Base-by-base conservation (phyloP, 2,888 invertebrate genomes). In the Sycophila texana region DNA sequence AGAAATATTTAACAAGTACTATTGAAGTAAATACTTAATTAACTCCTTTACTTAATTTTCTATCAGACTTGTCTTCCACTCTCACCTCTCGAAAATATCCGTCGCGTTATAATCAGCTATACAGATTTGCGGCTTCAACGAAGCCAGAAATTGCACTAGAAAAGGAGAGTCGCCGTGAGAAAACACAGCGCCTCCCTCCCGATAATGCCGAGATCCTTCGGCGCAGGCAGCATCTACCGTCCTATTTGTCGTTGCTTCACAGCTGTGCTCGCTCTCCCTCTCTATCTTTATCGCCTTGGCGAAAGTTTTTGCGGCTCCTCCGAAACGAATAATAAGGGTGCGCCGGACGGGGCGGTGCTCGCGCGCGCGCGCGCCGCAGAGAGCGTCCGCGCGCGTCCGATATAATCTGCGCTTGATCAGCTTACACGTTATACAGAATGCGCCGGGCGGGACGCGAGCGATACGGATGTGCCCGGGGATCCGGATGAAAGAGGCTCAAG, bases 401-500 rank as follows among this genome's bases (percentile, higher is more conserved):
- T 89, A 89, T 89, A 89, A 89, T 89, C 89, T 87, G 87, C 86
- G 87, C 86, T 87, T 90, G 88, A 90, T 90, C 89, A 90, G 90
- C 90, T 90, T 90, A 90, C 88, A 89, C 85, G 86, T 85, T 86
- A 87, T 86, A 86, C 87, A 84, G 85, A 83, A 82, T 83, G 83
- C 83, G 79, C 81, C 73, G 82, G 83, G 58, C 20, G 55, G 61
- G 47, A 63, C 67, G 71, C 39, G 55, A 30, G 67, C 74, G 71
- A 77, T 77, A 72, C 76, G 73, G 79, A 71, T 75, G 79, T 70
- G 79, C 74, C 66, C 86, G 85, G 85, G 86, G 86, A 87, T 86
- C 87, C 86, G 89, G 89, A 88, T 89, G 88, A 90, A 90, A 90
- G 88, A 89, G 90, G 90, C 90, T 90, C 89, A 90, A 87, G 86